These are phyloP conservation scores for Tympanoctomys barrerae DNA, from an alignment of 2,797 vertebrate genomes.

Conservation along the genomic window DNA sequence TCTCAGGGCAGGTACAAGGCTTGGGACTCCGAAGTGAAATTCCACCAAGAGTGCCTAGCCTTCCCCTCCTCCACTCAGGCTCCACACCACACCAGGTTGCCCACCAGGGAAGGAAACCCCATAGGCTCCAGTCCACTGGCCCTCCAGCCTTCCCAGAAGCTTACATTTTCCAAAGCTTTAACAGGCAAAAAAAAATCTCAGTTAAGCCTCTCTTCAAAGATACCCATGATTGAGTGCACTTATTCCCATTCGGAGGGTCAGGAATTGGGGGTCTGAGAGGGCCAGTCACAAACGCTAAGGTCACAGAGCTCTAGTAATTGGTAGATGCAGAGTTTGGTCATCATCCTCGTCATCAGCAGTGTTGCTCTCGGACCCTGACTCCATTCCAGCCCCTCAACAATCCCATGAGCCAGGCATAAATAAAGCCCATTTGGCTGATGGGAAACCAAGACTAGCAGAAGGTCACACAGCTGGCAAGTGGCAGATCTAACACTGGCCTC, in stretches of 20 bases:
- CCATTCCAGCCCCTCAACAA: background rate
- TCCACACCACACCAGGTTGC: background rate
- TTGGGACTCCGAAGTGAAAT: background rate
- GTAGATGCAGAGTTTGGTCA: background rate
- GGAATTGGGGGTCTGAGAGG: background rate
- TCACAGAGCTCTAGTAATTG: background rate
- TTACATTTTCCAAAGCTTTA: background rate
- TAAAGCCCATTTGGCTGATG: background rate
- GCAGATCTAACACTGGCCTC: background rate
- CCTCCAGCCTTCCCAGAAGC: background rate
- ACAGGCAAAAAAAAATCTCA: background rate
- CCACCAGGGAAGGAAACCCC: background rate
- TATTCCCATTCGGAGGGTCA: background rate
- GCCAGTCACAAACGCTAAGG: background rate
- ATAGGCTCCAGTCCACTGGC: background rate
- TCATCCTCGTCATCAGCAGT: fast-evolving
- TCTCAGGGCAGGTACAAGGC: background rate
- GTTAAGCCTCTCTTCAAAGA: background rate
- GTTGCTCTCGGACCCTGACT: background rate
- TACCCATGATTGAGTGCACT: background rate
- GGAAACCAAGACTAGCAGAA: background rate
- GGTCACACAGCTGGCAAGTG: background rate
- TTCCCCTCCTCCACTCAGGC: background rate
- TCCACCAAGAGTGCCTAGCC: background rate
- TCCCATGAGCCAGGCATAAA: background rate